Conservation (phyloP, 2,888 invertebrate genomes). For the Chromoteleia sp. region DNA sequence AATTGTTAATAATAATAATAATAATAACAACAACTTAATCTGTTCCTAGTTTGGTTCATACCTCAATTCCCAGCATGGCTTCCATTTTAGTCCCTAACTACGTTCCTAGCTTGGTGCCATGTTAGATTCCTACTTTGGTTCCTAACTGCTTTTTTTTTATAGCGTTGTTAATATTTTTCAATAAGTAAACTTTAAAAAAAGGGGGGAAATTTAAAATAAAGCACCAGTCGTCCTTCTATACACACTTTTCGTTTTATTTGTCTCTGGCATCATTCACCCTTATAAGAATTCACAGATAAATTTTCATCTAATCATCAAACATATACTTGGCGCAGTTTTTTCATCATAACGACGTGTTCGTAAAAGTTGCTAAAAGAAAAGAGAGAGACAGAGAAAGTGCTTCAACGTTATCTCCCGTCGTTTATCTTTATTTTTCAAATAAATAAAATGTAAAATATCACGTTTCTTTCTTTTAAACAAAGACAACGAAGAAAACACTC, state of each 20-base stretch:
- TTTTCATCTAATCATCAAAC: conserved; percentile 60
- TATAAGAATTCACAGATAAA: conserved; percentile 64
- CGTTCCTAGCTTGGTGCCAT: too few species aligned
- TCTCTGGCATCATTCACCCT: conserved; percentile 62
- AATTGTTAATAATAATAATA: too few species aligned
- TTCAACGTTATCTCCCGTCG: background rate
- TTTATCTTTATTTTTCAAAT: conserved; percentile 23
- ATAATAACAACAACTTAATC: too few species aligned
- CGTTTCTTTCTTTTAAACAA: conserved; percentile 33
- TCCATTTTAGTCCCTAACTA: too few species aligned
- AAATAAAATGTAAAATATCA: conserved; percentile 59
- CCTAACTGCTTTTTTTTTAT: too few species aligned
- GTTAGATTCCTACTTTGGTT: too few species aligned
- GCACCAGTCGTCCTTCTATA: conserved; percentile 17
- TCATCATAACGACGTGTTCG: conserved; percentile 39
- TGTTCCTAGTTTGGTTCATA: too few species aligned
- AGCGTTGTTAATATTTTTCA: too few species aligned
- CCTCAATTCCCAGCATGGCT: too few species aligned
- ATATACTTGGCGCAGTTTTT: conserved; percentile 56
- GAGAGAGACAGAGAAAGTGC: conserved; percentile 31
- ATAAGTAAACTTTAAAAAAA: too few species aligned
- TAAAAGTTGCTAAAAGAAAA: conserved; percentile 27
- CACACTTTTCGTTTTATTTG: conserved; percentile 65
- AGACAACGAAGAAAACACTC: conserved; percentile 23
- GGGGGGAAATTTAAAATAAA: background rate